Evolutionary conservation across 2,797 vertebrate genomes (phyloP).

Genomic region (Macropodus opercularis): DNA sequence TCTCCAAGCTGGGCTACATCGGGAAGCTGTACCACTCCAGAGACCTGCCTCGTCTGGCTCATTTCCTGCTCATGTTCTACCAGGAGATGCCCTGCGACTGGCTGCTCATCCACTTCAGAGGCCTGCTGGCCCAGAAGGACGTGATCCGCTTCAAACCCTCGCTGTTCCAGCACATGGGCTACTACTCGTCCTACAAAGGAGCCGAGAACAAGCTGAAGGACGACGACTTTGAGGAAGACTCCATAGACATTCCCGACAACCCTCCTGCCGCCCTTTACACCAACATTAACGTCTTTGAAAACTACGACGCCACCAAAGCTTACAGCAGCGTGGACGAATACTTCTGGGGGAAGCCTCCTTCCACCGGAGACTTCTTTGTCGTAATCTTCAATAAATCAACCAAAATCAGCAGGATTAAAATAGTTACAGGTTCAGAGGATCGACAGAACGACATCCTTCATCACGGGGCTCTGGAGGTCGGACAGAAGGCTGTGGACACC

Average conservation of each 20-base stretch:
- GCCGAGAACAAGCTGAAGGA: conserved; percentile 96
- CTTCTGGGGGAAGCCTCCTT: conserved; percentile 95
- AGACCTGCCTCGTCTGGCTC: conserved; percentile 93
- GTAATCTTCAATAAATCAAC: conserved; percentile 89
- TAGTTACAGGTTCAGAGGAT: conserved; percentile 93
- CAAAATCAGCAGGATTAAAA: conserved; percentile 91
- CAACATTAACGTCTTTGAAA: conserved; percentile 96
- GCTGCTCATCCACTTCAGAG: conserved; percentile 95
- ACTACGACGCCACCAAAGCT: conserved; percentile 90
- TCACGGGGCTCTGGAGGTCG: conserved; percentile 92
- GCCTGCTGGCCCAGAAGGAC: conserved; percentile 94
- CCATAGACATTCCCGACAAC: conserved; percentile 95
- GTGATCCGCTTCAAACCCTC: conserved; percentile 98
- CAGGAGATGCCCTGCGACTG: conserved; percentile 99
- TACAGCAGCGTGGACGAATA: conserved; percentile 93
- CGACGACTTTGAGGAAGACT: too few species aligned
- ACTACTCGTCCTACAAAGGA: conserved; percentile 93
- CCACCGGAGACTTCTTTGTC: conserved; percentile 89
- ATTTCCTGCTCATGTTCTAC: conserved; percentile 99
- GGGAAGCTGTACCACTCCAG: conserved; percentile 96
- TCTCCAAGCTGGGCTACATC: conserved; percentile 98
- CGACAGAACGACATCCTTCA: conserved; percentile 93
- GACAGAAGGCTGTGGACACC: conserved; percentile 84
- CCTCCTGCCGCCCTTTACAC: conserved; percentile 92
- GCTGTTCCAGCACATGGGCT: conserved; percentile 98